A percentile compares a stretch with the other conserved stretches of the same genome.
Conservation (phyloP, 2,888 invertebrate species). For the Zhengitettix transpicula region DNA sequence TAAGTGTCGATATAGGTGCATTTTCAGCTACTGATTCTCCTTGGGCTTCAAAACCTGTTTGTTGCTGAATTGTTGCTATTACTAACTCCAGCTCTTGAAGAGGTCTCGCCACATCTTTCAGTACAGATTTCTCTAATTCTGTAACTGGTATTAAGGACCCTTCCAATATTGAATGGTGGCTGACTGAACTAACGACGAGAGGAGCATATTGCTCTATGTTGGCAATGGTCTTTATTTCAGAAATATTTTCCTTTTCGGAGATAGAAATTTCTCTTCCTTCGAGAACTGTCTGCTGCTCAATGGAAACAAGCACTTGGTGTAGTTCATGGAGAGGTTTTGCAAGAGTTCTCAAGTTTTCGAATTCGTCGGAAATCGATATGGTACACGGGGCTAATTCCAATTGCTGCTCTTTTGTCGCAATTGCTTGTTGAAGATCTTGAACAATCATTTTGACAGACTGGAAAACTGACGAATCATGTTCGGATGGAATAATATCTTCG, state of each 20-base stretch:
- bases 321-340: slow-evolving; percentile 21
- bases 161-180: background rate
- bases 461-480: no score
- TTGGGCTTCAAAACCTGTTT: background rate
- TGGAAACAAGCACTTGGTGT: slow-evolving; percentile 14
- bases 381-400: background rate
- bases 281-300: slow-evolving; percentile 5
- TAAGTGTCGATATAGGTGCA: slow-evolving; percentile 2
- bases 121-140: background rate
- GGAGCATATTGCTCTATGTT: background rate
- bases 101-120: background rate
- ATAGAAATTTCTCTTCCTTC: slow-evolving; percentile 3
- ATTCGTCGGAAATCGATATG: background rate
- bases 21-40: background rate
- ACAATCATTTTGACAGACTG: no score
- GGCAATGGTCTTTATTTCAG: background rate
- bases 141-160: background rate
- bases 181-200: background rate
- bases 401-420: background rate
- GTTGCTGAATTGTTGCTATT: background rate
- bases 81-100: background rate
- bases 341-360: slow-evolving; percentile 8
- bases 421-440: no score
- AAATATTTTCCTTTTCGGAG: slow-evolving; percentile 17
- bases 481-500: no score